Evolutionary conservation across 2,888 invertebrate genomes (phyloP).

Genomic region (Gonocerus acuteangulatus): DNA sequence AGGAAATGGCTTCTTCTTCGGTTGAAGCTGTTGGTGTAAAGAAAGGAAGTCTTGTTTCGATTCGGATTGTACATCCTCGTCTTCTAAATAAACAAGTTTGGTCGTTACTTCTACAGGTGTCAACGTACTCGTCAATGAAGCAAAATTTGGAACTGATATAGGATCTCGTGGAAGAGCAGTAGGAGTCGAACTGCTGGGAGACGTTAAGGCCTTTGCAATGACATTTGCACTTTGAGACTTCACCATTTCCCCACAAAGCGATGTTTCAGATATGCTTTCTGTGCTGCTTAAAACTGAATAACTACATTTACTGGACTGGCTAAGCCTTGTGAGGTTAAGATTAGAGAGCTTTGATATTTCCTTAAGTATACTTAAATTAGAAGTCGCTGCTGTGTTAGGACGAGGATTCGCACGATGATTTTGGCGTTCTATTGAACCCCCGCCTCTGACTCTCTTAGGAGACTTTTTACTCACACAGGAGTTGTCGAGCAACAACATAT

Average conservation of each 20-base stretch:
- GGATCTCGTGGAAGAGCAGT: conserved; percentile 50
- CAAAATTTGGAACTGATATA: conserved; percentile 66
- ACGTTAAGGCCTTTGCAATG: conserved; percentile 42
- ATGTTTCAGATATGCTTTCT: conserved; percentile 50
- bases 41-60: conserved; percentile 44
- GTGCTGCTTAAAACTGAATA: conserved; percentile 56
- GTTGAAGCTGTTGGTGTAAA: conserved; percentile 50
- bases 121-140: conserved; percentile 50
- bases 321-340: conserved; percentile 58
- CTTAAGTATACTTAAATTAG: conserved; percentile 46
- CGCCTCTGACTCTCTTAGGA: conserved; percentile 37
- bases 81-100: conserved; percentile 62
- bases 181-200: conserved; percentile 42
- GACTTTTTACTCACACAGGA: conserved; percentile 30
- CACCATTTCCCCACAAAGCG: conserved; percentile 53
- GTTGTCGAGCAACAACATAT: conserved; percentile 46
- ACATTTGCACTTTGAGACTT: conserved; percentile 47
- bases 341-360: conserved; percentile 66
- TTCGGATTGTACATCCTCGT: conserved; percentile 46
- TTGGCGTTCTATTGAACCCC: conserved; percentile 38
- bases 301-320: conserved; percentile 56
- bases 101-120: conserved; percentile 61
- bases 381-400: conserved; percentile 38
- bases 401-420: conserved; percentile 30
- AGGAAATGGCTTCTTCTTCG: conserved; percentile 43